phyloP scores from a whole-genome alignment of 2,797 vertebrate genomes.

The Liasis olivaceus region DNA sequence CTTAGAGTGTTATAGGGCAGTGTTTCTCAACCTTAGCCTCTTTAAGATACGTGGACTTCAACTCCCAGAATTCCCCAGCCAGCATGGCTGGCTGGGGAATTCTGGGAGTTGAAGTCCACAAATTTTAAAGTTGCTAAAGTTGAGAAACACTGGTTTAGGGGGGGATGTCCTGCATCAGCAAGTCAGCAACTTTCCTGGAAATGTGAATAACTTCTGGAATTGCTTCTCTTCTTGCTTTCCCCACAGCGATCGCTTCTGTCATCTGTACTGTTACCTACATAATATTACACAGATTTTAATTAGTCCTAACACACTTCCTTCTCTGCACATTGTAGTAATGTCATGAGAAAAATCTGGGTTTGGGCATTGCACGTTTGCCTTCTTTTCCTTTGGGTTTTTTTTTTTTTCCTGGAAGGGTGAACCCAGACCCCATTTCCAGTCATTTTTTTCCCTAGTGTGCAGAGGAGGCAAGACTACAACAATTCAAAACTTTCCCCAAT shows the following conservation, averaged over 20 bases:
- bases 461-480: neutral
- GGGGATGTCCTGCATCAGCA: neutral
- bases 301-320: slow-evolving; percentile 3
- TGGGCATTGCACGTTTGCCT: neutral
- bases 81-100: no score
- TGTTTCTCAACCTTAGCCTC: no score
- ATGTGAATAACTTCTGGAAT: neutral
- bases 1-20: neutral
- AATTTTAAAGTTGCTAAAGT: no score
- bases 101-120: no score
- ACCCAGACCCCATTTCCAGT: neutral
- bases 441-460: neutral
- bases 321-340: neutral
- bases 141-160: no score
- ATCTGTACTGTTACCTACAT: neutral
- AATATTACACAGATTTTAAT: slow-evolving; percentile 3
- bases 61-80: no score
- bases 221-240: neutral
- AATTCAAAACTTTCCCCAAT: neutral
- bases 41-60: no score
- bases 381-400: neutral
- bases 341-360: slow-evolving; percentile 1
- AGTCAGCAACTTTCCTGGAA: no score
- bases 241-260: neutral
- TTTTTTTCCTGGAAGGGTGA: neutral